These are phyloP conservation scores for Gulo gulo DNA, from an alignment of 2,113 vertebrate species.

Conservation along the genomic window DNA sequence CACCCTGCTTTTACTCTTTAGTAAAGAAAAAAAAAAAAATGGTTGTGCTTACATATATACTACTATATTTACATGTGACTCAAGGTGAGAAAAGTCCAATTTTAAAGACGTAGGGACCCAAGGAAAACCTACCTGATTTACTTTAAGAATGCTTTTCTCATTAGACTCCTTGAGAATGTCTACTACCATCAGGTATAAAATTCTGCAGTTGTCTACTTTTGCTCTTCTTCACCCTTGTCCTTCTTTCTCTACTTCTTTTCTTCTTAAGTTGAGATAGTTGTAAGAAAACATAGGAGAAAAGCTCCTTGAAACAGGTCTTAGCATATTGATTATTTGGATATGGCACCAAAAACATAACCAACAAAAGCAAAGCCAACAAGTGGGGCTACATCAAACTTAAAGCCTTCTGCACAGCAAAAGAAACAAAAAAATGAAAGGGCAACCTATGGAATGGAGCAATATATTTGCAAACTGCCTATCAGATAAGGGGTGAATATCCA, in stretches of 20 bases:
- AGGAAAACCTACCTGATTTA: not conserved
- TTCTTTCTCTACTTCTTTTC: not conserved
- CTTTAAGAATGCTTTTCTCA: not conserved
- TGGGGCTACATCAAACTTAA: not conserved
- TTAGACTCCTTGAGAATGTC: not conserved
- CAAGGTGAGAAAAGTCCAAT: not conserved
- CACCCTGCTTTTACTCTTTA: not conserved
- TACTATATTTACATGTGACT: not conserved
- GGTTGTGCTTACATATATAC: not conserved
- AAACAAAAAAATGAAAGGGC: not conserved
- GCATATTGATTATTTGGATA: not conserved
- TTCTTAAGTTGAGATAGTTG: not conserved
- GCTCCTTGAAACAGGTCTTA: not conserved
- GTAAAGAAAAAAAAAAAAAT: not conserved
- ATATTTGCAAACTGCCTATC: not conserved
- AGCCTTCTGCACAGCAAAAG: not conserved
- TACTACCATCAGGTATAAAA: not conserved
- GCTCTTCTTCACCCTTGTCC: not conserved
- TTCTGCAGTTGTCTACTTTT: not conserved
- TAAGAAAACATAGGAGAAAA: not conserved
- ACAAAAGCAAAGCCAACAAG: not conserved
- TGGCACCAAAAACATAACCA: not conserved
- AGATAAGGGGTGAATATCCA: not conserved
- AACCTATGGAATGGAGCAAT: not conserved
- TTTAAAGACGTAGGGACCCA: not conserved